Evolutionary conservation across 2,888 invertebrate species (phyloP).

Genomic region (Thymelicus sylvestris): DNA sequence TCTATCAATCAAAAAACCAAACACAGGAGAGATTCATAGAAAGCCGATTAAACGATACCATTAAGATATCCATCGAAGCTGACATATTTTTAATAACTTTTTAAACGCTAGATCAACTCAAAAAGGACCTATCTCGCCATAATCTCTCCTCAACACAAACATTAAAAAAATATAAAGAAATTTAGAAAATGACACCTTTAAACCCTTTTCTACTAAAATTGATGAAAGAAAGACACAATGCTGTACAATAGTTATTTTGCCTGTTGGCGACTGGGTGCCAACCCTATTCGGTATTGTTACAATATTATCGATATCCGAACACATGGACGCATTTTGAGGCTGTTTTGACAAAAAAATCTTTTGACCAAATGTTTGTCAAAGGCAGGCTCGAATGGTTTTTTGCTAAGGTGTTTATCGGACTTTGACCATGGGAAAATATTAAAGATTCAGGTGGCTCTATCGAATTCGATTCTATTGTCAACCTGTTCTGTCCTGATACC

Average conservation of each 20-base stretch:
- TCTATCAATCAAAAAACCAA: too few species aligned
- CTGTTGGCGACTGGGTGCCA: slow-evolving; percentile 53
- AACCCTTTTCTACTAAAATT: slow-evolving; percentile 80
- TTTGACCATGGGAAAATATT: slow-evolving; percentile 85
- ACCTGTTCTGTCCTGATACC: slow-evolving; percentile 73
- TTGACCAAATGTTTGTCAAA: slow-evolving; percentile 83
- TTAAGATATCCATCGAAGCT: neutral
- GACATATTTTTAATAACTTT: neutral
- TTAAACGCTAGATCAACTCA: slow-evolving; percentile 1
- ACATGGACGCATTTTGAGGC: slow-evolving; percentile 71
- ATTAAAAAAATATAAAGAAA: slow-evolving; percentile 42
- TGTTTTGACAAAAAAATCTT: slow-evolving; percentile 75
- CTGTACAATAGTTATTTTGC: slow-evolving; percentile 81
- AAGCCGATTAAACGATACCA: too few species aligned
- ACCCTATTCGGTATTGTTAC: slow-evolving; percentile 67
- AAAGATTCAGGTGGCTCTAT: slow-evolving; percentile 78
- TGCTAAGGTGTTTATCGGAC: slow-evolving; percentile 78
- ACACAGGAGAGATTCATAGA: too few species aligned
- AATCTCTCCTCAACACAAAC: slow-evolving; percentile 26
- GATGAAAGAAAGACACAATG: slow-evolving; percentile 80
- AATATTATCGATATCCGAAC: slow-evolving; percentile 73
- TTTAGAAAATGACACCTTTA: slow-evolving; percentile 77
- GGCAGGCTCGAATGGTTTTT: slow-evolving; percentile 71
- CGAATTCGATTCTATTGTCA: slow-evolving; percentile 68
- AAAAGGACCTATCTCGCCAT: slow-evolving; percentile 28